Base-by-base conservation (phyloP, 2,797 vertebrate genomes). In the Cryptoblepharus egeriae region DNA sequence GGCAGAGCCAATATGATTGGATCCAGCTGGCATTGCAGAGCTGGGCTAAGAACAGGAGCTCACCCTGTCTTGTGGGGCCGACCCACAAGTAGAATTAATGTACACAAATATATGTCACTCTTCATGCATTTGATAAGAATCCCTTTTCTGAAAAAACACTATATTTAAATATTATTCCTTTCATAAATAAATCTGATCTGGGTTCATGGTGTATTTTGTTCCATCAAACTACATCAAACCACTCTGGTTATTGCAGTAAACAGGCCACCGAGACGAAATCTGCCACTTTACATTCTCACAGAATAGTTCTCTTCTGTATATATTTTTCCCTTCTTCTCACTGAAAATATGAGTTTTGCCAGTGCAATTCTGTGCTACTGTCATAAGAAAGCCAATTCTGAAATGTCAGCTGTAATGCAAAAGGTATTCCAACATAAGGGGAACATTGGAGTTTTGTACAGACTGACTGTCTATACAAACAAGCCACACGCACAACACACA, bases 121-220 rank as follows among this genome's bases (percentile, higher is more conserved):
- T 30, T 30, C 28, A 42, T 30, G 12, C 42, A 9, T 26, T 42
- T 74, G 3, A 2, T 37, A 74, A 74, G 13, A 13, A 30, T 75
- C 80, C 74, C 28, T 81, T 77, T 68, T 72, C 10, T 11, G 5
- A 68, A 85, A 82, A 42, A 32, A 70, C 61, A 45, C n/a, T 49
- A 2, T 39, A 67, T 85, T 68, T 69, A 60, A 32, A 55, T 26
- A 57, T 49, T 2, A 12, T 83, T 67, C 35, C 49, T 52, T 52
- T 77, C 22, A 12, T 68, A 68, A 69, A 13, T 71, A 77, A 77
- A 16, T 81, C 85, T 60, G n/a, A n/a, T 70, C 68, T 80, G 71
- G 55, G 10, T 12, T 83, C 1, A 74, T 12, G n/a, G 5, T 26
- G 24, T n/a, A 18, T 30, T 89, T 87, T 45, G 32, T 0, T 78